phyloP scores from a whole-genome alignment of 2,113 vertebrate species.

The Tympanuchus pallidicinctus region DNA sequence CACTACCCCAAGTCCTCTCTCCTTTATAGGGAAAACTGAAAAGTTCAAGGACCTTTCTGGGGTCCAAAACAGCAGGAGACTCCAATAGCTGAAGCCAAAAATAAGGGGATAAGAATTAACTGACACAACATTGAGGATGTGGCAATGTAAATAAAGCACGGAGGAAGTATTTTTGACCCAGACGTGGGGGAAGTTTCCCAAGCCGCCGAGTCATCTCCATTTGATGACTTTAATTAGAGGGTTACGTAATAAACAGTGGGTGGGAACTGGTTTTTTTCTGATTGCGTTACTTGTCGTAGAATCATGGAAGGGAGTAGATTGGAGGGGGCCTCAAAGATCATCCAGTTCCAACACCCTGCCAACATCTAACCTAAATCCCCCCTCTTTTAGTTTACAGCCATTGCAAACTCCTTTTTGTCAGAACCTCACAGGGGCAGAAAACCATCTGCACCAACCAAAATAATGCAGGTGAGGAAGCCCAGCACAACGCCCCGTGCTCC shows the following conservation, averaged over 20 bases:
- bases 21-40: neutral
- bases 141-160: neutral
- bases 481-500: too few species aligned
- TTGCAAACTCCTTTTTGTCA: too few species aligned
- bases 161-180: conserved; percentile 1
- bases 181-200: neutral
- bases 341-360: too few species aligned
- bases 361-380: too few species aligned
- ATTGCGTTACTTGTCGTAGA: neutral
- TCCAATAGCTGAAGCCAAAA: neutral
- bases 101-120: neutral
- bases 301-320: too few species aligned
- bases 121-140: neutral
- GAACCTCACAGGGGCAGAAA: too few species aligned
- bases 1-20: accelerated
- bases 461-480: too few species aligned
- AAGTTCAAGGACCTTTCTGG: neutral
- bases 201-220: neutral
- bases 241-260: neutral
- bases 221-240: conserved; percentile 20
- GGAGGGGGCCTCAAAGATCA: too few species aligned
- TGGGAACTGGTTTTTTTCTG: neutral
- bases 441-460: too few species aligned
- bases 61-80: neutral
- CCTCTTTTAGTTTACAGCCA: too few species aligned